Evolutionary conservation across 1,140 invertebrate species (phyloP).

Genomic region (Helicoverpa zea): DNA sequence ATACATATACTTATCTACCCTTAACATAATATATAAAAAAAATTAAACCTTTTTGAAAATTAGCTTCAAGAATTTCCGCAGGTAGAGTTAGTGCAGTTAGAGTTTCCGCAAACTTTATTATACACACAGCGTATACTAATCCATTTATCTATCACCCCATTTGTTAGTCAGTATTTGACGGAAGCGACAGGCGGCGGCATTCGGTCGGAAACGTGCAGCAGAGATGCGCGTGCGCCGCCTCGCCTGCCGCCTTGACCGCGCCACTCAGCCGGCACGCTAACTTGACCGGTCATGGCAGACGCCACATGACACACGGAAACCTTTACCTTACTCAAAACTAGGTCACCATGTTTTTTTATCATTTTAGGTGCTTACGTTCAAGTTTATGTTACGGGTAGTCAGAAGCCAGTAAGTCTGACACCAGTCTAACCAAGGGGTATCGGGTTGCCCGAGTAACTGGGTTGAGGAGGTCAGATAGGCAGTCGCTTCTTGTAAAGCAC

Average conservation of each 20-base stretch:
- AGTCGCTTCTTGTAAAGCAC: no score
- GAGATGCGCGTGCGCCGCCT: slow-evolving; percentile 56
- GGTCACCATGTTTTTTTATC: not conserved
- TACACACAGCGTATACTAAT: not conserved
- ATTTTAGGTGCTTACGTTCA: not conserved
- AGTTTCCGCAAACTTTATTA: no score
- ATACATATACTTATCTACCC: no score
- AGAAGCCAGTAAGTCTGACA: no score
- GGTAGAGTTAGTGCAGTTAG: no score
- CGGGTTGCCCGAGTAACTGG: no score
- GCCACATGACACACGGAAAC: slow-evolving; percentile 22
- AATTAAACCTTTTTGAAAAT: no score
- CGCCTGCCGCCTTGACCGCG: slow-evolving; percentile 70
- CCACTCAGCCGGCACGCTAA: slow-evolving; percentile 62
- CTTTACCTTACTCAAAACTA: slow-evolving; percentile 17
- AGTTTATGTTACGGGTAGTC: no score
- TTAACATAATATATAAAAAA: no score
- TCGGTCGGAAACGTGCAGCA: slow-evolving; percentile 30
- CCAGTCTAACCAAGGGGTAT: no score
- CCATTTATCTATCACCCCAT: not conserved
- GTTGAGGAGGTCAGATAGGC: no score
- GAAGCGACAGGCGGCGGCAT: slow-evolving; percentile 30
- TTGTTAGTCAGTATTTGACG: not conserved
- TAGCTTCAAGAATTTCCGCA: no score
- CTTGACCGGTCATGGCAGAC: slow-evolving; percentile 45